A percentile compares a stretch with the other conserved stretches of the same genome.
Conservation (phyloP, 2,113 vertebrate genomes). For the Antennarius striatus region DNA sequence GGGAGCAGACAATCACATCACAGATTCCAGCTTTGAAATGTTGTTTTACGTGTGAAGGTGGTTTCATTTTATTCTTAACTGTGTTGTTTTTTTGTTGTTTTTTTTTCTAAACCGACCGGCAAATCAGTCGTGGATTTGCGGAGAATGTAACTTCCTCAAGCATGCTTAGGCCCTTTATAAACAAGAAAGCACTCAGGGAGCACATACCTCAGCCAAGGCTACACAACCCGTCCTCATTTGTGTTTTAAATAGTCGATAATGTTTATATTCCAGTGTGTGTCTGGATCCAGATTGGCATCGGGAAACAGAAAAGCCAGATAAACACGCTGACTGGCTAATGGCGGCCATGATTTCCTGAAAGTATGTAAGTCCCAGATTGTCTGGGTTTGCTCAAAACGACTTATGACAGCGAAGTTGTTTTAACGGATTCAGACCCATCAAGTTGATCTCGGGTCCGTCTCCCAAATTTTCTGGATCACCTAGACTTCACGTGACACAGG, state of each 20-base stretch:
- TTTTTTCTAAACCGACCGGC: not conserved
- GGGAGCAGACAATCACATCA: conserved; percentile 19
- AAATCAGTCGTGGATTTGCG: not conserved
- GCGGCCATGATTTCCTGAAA: not conserved
- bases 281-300: not conserved
- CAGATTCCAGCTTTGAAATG: not conserved
- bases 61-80: not conserved
- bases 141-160: conserved; percentile 2
- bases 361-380: not conserved
- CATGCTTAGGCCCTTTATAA: conserved; percentile 31
- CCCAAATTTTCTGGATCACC: not conserved
- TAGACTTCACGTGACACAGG: not conserved
- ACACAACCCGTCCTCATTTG: not conserved
- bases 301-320: conserved; percentile 5
- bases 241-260: conserved; percentile 18
- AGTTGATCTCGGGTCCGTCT: no score
- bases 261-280: not conserved
- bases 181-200: conserved; percentile 31
- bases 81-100: no score
- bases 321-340: not conserved
- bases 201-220: not conserved
- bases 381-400: not conserved
- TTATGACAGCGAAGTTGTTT: not conserved
- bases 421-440: not conserved
- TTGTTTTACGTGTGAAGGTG: not conserved